Conservation (phyloP, 2,888 invertebrate species). For the Limnephilus marmoratus region DNA sequence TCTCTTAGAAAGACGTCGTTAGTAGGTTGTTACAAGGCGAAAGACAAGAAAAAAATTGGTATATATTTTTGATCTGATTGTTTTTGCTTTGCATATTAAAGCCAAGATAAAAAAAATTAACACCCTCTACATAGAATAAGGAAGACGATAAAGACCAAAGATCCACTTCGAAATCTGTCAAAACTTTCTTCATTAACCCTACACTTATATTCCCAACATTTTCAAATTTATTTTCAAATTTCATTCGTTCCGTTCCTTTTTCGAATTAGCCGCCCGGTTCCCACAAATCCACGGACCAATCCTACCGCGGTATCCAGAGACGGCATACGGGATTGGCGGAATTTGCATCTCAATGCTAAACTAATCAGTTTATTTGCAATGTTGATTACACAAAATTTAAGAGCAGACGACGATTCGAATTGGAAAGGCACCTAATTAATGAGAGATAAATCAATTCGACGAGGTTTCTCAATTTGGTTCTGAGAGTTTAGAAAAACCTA, state of each 20-base stretch:
- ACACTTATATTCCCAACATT: neutral
- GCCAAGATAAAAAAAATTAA: too few relatives aligned
- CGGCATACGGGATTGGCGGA: conserved; percentile 23
- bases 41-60: too few relatives aligned
- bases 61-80: too few relatives aligned
- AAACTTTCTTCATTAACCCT: conserved; percentile 8
- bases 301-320: conserved; percentile 7
- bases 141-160: too few relatives aligned
- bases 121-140: too few relatives aligned
- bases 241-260: conserved; percentile 15
- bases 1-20: too few relatives aligned
- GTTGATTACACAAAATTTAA: conserved; percentile 11
- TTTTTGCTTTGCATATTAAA: too few relatives aligned
- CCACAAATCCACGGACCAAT: conserved; percentile 14
- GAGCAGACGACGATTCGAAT: neutral
- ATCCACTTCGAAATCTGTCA: neutral
- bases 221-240: neutral
- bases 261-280: neutral
- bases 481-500: neutral
- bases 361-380: conserved; percentile 14
- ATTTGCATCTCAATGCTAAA: conserved; percentile 31
- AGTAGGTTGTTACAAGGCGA: too few relatives aligned
- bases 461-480: neutral
- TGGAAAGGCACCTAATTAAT: neutral
- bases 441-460: neutral